Conservation (phyloP, 2,797 vertebrate genomes). For the Phaenicophaeus curvirostris region DNA sequence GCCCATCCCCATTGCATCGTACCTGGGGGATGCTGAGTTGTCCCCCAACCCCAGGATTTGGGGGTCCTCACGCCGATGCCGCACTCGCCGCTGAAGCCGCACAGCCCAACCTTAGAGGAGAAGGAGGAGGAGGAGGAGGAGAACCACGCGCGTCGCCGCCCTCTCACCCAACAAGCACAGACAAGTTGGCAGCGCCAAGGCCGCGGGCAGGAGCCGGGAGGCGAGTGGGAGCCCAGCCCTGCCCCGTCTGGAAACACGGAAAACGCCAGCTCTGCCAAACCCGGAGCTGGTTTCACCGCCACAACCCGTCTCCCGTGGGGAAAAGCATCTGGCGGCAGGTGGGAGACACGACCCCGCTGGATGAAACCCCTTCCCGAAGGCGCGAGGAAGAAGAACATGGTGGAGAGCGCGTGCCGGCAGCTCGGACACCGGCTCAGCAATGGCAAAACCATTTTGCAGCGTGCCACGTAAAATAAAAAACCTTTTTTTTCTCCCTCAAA, state of each 20-base stretch:
- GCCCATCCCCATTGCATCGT: accelerated
- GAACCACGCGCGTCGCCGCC: background rate
- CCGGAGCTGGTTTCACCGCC: background rate
- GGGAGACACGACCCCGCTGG: accelerated
- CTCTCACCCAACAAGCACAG: background rate
- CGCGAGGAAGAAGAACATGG: accelerated
- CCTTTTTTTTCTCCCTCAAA: background rate
- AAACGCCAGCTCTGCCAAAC: constrained; percentile 1
- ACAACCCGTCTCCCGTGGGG: background rate
- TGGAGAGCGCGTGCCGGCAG: accelerated
- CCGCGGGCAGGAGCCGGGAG: constrained; percentile 32
- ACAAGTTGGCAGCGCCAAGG: background rate
- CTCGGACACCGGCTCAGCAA: too few relatives aligned
- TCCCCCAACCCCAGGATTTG: accelerated
- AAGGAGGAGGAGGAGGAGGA: background rate
- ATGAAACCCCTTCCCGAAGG: background rate
- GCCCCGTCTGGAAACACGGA: constrained; percentile 18
- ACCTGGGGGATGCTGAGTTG: background rate
- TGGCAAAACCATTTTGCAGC: background rate
- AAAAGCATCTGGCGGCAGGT: background rate
- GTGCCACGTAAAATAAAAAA: accelerated
- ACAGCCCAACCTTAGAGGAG: background rate
- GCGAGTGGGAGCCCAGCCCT: constrained; percentile 46
- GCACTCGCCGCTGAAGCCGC: accelerated
- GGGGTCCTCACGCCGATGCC: background rate